Evolutionary conservation across 2,888 invertebrate genomes (phyloP).

Genomic region (Poecilus cupreus): DNA sequence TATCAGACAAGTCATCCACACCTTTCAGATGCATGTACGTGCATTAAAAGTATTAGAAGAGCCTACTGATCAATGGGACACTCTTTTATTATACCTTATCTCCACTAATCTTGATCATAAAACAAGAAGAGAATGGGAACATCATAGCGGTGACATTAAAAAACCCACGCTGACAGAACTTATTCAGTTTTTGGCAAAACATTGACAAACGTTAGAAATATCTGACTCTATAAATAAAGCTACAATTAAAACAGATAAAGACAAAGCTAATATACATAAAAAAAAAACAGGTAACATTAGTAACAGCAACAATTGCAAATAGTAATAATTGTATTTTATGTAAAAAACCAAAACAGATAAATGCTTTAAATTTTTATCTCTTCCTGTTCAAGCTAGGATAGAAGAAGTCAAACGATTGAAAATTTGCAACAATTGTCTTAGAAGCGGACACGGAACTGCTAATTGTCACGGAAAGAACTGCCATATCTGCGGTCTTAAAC

Average conservation of each 20-base stretch:
- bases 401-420: neutral
- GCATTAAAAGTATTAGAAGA: neutral
- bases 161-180: neutral
- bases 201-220: slow-evolving; percentile 3
- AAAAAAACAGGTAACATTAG: neutral
- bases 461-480: neutral
- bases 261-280: neutral
- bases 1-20: neutral
- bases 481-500: neutral
- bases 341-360: neutral
- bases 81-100: neutral
- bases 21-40: neutral
- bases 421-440: neutral
- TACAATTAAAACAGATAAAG: neutral
- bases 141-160: neutral
- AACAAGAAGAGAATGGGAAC: slow-evolving; percentile 22
- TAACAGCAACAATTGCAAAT: neutral
- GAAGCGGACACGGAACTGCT: neutral
- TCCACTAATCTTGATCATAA: neutral
- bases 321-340: neutral
- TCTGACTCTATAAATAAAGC: neutral
- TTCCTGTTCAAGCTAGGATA: neutral
- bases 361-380: neutral
- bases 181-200: neutral
- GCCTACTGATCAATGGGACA: neutral